Evolutionary conservation across 2,888 invertebrate species (phyloP).

Genomic region (Xanthostigma xanthostigma): DNA sequence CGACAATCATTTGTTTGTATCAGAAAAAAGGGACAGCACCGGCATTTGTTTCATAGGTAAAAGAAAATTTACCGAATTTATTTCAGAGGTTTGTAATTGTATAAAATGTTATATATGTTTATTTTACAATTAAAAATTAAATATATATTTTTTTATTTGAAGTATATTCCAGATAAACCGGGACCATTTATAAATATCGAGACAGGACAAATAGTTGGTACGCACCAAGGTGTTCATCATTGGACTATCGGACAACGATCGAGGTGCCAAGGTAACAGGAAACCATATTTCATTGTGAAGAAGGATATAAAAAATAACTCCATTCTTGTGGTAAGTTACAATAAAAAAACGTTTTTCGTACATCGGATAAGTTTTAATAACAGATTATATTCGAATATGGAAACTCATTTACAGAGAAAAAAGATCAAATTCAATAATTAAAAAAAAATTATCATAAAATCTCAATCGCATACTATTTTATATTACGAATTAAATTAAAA

Average conservation of each 20-base stretch:
- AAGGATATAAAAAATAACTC: conserved; percentile 54
- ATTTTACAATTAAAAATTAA: conserved; percentile 8
- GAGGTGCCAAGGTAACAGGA: conserved; percentile 40
- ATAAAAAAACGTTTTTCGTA: conserved; percentile 1
- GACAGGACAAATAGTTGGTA: conserved; percentile 56
- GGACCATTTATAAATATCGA: conserved; percentile 77
- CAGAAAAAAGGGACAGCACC: conserved; percentile 69
- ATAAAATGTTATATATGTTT: not conserved
- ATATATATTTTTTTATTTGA: conserved; percentile 15
- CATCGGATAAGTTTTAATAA: too few relatives aligned
- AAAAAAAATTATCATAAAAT: too few relatives aligned
- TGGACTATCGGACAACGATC: conserved; percentile 90
- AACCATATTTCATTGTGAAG: conserved; percentile 59
- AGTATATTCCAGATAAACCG: conserved; percentile 67
- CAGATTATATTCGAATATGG: too few relatives aligned
- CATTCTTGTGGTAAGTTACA: conserved; percentile 56
- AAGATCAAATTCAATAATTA: too few relatives aligned
- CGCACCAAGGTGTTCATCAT: conserved; percentile 76
- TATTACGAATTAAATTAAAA: too few relatives aligned
- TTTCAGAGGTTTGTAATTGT: conserved; percentile 54
- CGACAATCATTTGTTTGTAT: conserved; percentile 51
- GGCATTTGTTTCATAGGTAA: conserved; percentile 96
- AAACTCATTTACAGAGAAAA: too few relatives aligned
- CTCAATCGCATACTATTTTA: too few relatives aligned
- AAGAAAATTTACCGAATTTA: conserved; percentile 74